Percentiles rank a stretch among this genome's conserved stretches.
Evolutionary conservation across 2,888 invertebrate species (phyloP).

Genomic region (Polylopha cassiicola): DNA sequence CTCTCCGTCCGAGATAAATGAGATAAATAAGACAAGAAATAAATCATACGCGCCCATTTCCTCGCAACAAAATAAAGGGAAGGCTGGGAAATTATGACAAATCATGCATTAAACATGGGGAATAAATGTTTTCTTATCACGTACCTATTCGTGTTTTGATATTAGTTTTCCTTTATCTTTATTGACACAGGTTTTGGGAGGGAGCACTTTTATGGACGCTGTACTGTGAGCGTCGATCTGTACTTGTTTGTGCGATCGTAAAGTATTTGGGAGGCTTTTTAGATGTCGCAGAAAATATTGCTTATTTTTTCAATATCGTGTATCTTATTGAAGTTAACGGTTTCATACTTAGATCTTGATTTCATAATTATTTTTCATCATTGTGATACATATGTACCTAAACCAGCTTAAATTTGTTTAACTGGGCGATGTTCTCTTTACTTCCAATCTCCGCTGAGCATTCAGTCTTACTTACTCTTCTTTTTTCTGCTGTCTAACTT

Average conservation of each 20-base stretch:
- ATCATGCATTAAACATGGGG: conserved; percentile 78
- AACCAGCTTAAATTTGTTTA: too few species aligned
- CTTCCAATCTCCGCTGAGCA: too few species aligned
- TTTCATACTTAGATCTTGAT: too few species aligned
- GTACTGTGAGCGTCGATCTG: conserved; percentile 40
- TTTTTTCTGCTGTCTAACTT: too few species aligned
- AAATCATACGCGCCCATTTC: conserved; percentile 72
- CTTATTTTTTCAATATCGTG: too few species aligned
- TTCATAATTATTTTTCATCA: too few species aligned
- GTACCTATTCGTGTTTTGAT: conserved; percentile 76
- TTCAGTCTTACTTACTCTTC: too few species aligned
- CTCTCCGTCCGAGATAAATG: conserved; percentile 68
- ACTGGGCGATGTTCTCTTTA: too few species aligned
- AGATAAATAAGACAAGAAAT: conserved; percentile 66
- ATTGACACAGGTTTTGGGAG: conserved; percentile 74
- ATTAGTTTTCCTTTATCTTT: conserved; percentile 77
- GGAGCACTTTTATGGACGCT: conserved; percentile 61
- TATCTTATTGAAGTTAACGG: too few species aligned
- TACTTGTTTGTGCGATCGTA: conserved; percentile 1
- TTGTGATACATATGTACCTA: too few species aligned
- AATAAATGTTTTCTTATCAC: conserved; percentile 78
- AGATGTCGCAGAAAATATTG: too few species aligned
- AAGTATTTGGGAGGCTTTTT: too few species aligned
- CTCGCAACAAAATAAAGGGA: conserved; percentile 72
- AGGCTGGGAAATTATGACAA: conserved; percentile 75